phyloP scores from a whole-genome alignment of 2,888 invertebrate species.

The Epinotia demarniana region DNA sequence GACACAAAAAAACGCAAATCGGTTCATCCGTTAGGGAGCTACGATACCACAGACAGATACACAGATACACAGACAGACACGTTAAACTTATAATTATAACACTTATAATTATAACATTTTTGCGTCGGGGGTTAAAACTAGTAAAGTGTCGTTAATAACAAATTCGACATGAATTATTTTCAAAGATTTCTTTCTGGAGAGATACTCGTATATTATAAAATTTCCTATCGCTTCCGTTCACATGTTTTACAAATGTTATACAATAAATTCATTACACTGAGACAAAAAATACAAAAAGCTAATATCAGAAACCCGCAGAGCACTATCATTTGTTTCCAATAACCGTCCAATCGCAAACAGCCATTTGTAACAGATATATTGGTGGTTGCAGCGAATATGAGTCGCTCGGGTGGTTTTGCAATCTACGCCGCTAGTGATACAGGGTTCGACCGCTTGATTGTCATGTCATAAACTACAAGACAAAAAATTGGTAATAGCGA shows the following conservation, averaged over 20 bases:
- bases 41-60: too few relatives aligned
- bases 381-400: conserved; percentile 76
- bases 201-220: too few relatives aligned
- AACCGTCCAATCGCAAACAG: conserved; percentile 70
- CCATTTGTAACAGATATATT: conserved; percentile 79
- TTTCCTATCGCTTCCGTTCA: conserved; percentile 20
- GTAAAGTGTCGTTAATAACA: neutral
- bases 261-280: conserved; percentile 48
- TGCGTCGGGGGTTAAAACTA: too few relatives aligned
- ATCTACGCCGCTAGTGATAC: conserved; percentile 22
- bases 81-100: too few relatives aligned
- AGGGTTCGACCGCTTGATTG: conserved; percentile 8
- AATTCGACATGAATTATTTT: neutral
- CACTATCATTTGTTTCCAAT: conserved; percentile 75
- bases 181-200: neutral
- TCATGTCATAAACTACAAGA: conserved; percentile 19
- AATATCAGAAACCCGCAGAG: conserved; percentile 53
- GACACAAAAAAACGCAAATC: too few relatives aligned
- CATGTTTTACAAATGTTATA: conserved; percentile 48
- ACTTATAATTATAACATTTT: too few relatives aligned
- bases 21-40: too few relatives aligned
- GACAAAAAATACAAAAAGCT: conserved; percentile 55
- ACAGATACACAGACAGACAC: too few relatives aligned
- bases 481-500: neutral
- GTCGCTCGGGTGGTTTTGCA: conserved; percentile 56